Evolutionary conservation across 2,888 invertebrate species (phyloP), one percentile per base, ranked within the genome.

Genomic region (Drymonia ruficornis): DNA sequence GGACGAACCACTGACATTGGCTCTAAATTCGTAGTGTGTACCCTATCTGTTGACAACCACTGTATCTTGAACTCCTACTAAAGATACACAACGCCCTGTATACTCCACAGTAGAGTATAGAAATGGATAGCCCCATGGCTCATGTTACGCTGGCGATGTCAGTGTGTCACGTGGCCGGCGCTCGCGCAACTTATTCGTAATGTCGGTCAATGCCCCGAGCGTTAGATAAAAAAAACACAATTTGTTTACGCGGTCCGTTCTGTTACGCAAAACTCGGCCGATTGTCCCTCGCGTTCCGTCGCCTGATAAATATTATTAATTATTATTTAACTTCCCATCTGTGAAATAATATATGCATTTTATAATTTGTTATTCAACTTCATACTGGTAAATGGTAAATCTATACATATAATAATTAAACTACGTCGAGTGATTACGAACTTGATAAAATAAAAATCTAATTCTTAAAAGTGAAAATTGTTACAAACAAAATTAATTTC

Each of bases 161-260:
- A 87, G 76, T 89, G 80, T 89, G 91, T 91, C 91, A 91, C 91
- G 91, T 91, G 91, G 90, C 73, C 85, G 78, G 76, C 89, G 87
- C 87, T 78, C 85, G 88, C 88, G 90, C 90, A 88, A 84, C 83
- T 74, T 87, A 86, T 89, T 88, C 82, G 90, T 91, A 86, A 91
- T 87, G 79, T 89, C 91, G 91, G 91, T 91, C 91, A 91, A 91
- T 91, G 91, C 91, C 88, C 91, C 87, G 87, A 73, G 85, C 84
- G 86, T 88, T 91, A 89, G 91, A 90, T 91, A 87, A 91, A 91
- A 87, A 45, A 87, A 89, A 84, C 72, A 85, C 83, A 83, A 84
- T 85, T 86, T 91, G 88, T 88, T 89, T 90, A 90, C 88, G 86
- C 79, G 81, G 71, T 73, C 73, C 74, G 81, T 90, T 91, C 73